These are phyloP conservation scores for Sycon ciliatum DNA, from an alignment of 37 sponge, comb jelly and placozoan genomes.

Conservation along the genomic window DNA sequence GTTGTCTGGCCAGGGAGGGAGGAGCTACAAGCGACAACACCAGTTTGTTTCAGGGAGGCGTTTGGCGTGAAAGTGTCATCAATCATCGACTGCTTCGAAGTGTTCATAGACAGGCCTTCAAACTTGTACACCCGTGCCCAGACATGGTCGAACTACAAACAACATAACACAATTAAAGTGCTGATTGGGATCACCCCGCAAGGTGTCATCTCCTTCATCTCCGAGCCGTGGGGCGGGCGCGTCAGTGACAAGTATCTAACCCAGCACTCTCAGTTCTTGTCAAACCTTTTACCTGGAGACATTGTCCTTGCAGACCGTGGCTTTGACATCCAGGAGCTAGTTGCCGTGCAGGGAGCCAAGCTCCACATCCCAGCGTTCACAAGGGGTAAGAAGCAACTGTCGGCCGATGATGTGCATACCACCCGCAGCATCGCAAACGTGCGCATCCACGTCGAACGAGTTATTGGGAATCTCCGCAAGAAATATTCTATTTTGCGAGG, in stretches of 20 bases:
- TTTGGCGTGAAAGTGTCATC: slow-evolving; percentile 33
- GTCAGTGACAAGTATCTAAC: too few species aligned
- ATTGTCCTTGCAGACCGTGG: slow-evolving; percentile 60
- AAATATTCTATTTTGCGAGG: slow-evolving; percentile 41
- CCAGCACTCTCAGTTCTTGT: too few species aligned
- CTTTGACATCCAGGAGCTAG: slow-evolving; percentile 55
- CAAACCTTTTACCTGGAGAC: slow-evolving; percentile 59
- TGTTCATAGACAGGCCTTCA: slow-evolving; percentile 47
- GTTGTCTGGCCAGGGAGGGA: slow-evolving; percentile 59
- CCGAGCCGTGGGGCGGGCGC: slow-evolving; percentile 55
- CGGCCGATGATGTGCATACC: slow-evolving; percentile 38
- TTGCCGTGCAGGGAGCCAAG: slow-evolving; percentile 33
- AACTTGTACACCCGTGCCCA: slow-evolving; percentile 36
- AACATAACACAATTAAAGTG: slow-evolving; percentile 54
- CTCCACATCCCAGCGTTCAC: slow-evolving; percentile 62
- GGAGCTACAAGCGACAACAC: slow-evolving; percentile 38
- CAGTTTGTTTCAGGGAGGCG: slow-evolving; percentile 31
- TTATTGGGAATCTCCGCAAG: slow-evolving; percentile 46
- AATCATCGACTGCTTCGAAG: slow-evolving; percentile 67
- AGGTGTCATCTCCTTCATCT: slow-evolving; percentile 47
- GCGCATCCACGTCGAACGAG: slow-evolving; percentile 62
- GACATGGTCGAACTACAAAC: slow-evolving; percentile 46
- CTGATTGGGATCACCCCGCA: slow-evolving; percentile 59
- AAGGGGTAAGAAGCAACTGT: slow-evolving; percentile 49
- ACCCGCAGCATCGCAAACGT: slow-evolving; percentile 61